Evolutionary conservation across 2,888 invertebrate species (phyloP).

Genomic region (Nesidiocoris tenuis): DNA sequence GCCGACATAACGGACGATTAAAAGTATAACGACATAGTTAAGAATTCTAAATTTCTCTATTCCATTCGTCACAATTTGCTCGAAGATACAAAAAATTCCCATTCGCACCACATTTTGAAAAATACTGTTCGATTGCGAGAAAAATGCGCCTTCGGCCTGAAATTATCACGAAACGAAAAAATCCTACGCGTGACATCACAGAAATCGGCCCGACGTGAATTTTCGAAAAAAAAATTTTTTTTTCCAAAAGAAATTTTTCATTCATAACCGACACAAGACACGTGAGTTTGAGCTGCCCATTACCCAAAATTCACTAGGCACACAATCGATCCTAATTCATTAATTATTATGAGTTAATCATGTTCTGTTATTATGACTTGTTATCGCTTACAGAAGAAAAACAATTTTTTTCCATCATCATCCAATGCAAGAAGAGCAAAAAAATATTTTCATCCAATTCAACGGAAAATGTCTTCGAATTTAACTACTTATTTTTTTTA

Average conservation of each 20-base stretch:
- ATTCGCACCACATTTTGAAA: not conserved
- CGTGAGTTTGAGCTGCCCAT: conserved; percentile 36
- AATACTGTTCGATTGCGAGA: not conserved
- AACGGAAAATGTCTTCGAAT: too few species aligned
- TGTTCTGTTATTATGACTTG: conserved; percentile 48
- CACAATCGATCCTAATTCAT: conserved; percentile 46
- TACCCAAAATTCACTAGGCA: conserved; percentile 11
- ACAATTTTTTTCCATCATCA: too few species aligned
- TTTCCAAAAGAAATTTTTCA: too few species aligned
- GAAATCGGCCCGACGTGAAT: too few species aligned
- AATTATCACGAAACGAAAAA: not conserved
- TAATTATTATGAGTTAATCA: conserved; percentile 49
- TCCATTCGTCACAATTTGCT: too few species aligned
- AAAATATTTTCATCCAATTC: too few species aligned
- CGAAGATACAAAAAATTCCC: not conserved
- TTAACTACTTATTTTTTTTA: too few species aligned
- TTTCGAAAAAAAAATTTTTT: too few species aligned
- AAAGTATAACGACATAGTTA: not conserved
- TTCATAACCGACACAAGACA: conserved; percentile 26
- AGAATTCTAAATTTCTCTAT: not conserved
- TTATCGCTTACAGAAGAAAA: conserved; percentile 38
- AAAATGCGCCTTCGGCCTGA: not conserved
- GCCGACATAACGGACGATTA: conserved; percentile 7
- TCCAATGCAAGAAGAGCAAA: too few species aligned
- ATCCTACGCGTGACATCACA: not conserved